These are phyloP conservation scores for Anodontia alba DNA, from an alignment of 2,888 invertebrate genomes.

Conservation along the genomic window DNA sequence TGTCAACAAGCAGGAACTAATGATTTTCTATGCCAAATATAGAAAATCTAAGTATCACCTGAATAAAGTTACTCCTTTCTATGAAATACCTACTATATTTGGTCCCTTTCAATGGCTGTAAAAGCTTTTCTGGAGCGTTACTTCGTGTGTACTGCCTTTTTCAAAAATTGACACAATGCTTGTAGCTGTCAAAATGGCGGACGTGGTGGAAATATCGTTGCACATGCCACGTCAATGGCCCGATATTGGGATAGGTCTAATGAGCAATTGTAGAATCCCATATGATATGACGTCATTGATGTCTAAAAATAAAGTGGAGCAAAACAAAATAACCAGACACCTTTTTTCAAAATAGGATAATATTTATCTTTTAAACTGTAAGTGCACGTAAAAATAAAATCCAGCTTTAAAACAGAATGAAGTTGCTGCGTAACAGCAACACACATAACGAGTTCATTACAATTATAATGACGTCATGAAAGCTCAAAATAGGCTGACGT, in stretches of 20 bases:
- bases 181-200: conserved; percentile 74
- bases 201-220: conserved; percentile 76
- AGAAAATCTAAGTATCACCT: too few species aligned
- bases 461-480: too few species aligned
- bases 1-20: conserved; percentile 10
- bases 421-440: too few species aligned
- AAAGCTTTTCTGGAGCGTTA: neutral
- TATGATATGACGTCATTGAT: conserved; percentile 30
- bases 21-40: neutral
- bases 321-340: too few species aligned
- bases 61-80: too few species aligned
- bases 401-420: too few species aligned
- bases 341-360: too few species aligned
- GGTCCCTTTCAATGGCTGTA: neutral
- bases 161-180: conserved; percentile 10
- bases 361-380: too few species aligned
- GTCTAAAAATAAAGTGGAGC: neutral
- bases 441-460: too few species aligned
- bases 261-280: conserved; percentile 31
- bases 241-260: conserved; percentile 65
- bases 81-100: neutral
- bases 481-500: too few species aligned
- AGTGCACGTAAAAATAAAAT: too few species aligned
- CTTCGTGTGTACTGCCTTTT: neutral
- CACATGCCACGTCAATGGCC: conserved; percentile 81